phyloP scores from a whole-genome alignment of 2,797 vertebrate species.

The Mallotus villosus region DNA sequence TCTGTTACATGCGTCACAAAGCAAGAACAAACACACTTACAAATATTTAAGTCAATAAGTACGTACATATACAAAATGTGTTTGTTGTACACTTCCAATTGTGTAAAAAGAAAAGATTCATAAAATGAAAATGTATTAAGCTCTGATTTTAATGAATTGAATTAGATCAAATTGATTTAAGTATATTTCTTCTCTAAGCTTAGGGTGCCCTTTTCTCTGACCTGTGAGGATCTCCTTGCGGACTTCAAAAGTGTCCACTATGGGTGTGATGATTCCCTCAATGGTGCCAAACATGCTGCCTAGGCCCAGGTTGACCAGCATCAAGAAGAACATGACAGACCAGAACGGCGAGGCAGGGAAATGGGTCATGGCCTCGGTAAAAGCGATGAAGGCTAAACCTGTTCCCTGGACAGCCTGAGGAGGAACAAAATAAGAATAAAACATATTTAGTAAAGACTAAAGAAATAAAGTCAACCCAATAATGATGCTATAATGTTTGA shows the following conservation, averaged over 20 bases:
- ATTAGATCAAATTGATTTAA: too few relatives aligned
- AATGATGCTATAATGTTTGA: too few relatives aligned
- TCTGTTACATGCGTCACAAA: neutral
- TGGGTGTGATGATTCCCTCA: constrained; percentile 93
- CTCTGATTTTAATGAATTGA: neutral
- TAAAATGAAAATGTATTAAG: neutral
- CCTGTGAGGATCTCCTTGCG: constrained; percentile 94
- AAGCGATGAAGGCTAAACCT: constrained; percentile 96
- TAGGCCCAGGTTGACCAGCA: constrained; percentile 93
- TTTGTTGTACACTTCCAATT: neutral
- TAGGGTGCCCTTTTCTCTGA: constrained; percentile 58
- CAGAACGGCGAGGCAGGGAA: constrained; percentile 97
- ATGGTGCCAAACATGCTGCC: constrained; percentile 99
- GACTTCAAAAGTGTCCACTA: constrained; percentile 94
- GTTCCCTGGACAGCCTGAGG: constrained; percentile 93
- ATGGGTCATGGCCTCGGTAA: constrained; percentile 98
- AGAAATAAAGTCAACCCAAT: too few relatives aligned
- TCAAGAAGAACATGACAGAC: constrained; percentile 99
- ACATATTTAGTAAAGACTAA: too few relatives aligned
- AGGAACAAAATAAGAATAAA: too few relatives aligned
- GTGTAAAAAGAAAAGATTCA: too few relatives aligned
- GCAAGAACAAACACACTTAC: neutral
- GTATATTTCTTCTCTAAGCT: neutral
- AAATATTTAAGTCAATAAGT: neutral
- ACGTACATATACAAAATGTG: neutral